phyloP scores from a whole-genome alignment of 2,888 invertebrate genomes.

The Neoitamus cyanurus region DNA sequence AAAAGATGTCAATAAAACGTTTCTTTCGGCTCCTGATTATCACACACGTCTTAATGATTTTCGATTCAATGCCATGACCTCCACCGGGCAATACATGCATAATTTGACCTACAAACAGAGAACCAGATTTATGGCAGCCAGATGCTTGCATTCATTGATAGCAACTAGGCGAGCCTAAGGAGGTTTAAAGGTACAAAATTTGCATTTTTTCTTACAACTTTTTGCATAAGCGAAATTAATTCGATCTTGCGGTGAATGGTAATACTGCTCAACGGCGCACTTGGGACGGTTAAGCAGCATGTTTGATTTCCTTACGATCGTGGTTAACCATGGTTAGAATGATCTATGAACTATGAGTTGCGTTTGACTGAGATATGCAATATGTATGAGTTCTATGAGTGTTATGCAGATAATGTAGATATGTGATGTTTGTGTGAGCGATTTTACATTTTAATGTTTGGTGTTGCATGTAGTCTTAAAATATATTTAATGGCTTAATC shows the following conservation, averaged over 20 bases:
- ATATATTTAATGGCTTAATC: too few species aligned
- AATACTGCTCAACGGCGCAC: neutral
- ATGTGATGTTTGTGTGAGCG: neutral
- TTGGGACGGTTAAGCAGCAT: neutral
- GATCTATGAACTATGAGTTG: neutral
- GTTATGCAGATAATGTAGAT: neutral
- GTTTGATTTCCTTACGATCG: neutral
- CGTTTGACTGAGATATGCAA: too few species aligned
- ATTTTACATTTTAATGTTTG: neutral
- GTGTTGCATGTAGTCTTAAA: neutral
- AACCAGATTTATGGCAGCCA: neutral
- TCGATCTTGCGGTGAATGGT: neutral
- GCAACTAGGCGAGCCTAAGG: neutral
- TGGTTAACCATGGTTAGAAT: neutral
- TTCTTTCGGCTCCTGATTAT: neutral
- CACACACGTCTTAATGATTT: neutral
- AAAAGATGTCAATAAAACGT: neutral
- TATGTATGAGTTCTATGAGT: neutral
- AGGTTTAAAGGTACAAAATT: neutral
- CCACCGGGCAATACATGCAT: neutral
- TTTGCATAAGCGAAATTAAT: neutral
- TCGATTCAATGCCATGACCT: slow-evolving; percentile 10
- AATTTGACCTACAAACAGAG: neutral
- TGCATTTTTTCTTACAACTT: neutral
- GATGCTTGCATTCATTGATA: neutral